Evolutionary conservation across 2,888 invertebrate genomes (phyloP), one percentile per base, ranked within the genome.

Genomic region (Diaprepes abbreviatus): DNA sequence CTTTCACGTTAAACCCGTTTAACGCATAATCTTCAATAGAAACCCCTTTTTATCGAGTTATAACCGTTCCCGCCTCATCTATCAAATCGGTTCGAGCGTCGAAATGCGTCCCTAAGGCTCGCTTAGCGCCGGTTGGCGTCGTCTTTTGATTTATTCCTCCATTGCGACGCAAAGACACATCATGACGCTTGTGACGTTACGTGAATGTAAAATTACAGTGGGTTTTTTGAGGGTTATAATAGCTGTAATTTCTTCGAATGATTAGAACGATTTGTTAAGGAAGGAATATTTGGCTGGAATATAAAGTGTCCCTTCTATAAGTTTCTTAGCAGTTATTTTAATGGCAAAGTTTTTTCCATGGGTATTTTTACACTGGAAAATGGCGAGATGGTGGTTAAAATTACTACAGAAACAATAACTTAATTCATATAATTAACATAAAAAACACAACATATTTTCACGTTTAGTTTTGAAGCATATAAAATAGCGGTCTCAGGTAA

Each of bases 61-160:
- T 67, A 71, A 55, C 66, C 7, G 58, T 57, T 59, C 45, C 50
- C 45, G 45, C 45, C 40, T 48, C 68, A 69, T 72, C 72, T 62
- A 72, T 72, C 72, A 72, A 72, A 66, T 66, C 66, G 62, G 38
- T 52, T 65, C 21, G 21, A 28, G 69, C 55, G 65, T 12, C 38
- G 76, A 78, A 79, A 80, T 79, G 79, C 73, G 76, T 78, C 80
- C 80, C 77, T 70, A 40, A 75, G 79, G 80, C 73, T 75, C 79
- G 78, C 79, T 81, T 78, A 79, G 76, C 76, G 74, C 73, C 76
- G 73, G 74, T 71, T 67, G 66, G 66, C 65, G 72, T 59, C 63
- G 66, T 31, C 72, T 71, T 71, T 77, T 77, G 77, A 79, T 79
- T 79, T 77, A 79, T 78, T 65, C 74, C 58, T 73, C 70, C 73